Conservation (phyloP, 2,888 invertebrate genomes). For the Oeneis ivallda region DNA sequence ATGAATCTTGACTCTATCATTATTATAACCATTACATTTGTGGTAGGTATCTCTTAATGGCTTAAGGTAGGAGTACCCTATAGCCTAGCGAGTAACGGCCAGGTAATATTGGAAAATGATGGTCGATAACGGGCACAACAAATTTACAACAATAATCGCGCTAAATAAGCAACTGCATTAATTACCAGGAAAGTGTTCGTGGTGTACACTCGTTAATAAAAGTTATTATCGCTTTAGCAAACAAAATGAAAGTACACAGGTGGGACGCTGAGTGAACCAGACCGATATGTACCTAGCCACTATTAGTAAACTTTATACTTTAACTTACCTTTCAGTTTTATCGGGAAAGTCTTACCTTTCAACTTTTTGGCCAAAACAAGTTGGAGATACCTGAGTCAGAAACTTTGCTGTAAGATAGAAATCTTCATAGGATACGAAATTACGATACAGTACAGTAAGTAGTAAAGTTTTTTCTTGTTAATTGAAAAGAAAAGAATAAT, state of each 20-base stretch:
- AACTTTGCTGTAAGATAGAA: no score
- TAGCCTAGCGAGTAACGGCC: conserved; percentile 21
- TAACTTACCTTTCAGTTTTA: no score
- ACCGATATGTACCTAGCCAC: neutral
- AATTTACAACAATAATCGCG: conserved; percentile 61
- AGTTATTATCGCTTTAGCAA: conserved; percentile 2
- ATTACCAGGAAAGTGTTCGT: conserved; percentile 48
- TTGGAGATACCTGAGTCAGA: no score
- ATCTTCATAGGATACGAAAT: no score
- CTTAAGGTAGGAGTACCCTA: conserved; percentile 4
- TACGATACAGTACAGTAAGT: no score
- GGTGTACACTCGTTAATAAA: conserved; percentile 42
- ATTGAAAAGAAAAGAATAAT: no score
- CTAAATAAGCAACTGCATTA: conserved; percentile 51
- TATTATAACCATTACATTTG: conserved; percentile 1
- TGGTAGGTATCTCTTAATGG: conserved; percentile 10
- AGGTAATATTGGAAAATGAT: conserved; percentile 30
- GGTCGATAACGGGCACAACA: conserved; percentile 48
- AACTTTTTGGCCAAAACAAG: no score
- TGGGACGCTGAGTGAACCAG: neutral
- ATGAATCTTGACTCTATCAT: neutral
- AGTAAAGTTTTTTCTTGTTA: no score
- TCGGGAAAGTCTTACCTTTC: no score
- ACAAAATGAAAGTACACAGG: neutral
- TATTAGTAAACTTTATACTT: no score